Percentiles rank a stretch among this genome's conserved stretches.
Evolutionary conservation across 2,797 vertebrate species (phyloP).

Genomic region (Rhinophrynus dorsalis): DNA sequence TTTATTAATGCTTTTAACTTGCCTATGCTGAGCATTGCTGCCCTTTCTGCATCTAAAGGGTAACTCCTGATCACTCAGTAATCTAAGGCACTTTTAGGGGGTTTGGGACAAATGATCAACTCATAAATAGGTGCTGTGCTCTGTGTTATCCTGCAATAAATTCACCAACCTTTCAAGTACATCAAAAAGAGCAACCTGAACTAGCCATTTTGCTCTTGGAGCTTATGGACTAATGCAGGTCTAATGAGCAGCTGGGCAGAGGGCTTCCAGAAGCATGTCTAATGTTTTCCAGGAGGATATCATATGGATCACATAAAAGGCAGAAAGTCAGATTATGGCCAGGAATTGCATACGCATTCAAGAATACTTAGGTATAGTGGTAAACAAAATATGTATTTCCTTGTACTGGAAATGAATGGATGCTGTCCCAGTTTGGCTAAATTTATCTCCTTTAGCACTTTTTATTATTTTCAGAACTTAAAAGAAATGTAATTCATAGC

Average conservation of each 20-base stretch:
- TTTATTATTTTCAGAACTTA: no score
- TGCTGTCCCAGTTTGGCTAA: background rate
- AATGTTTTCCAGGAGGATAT: constrained; percentile 41
- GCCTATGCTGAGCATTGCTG: constrained; percentile 73
- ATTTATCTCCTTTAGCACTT: no score
- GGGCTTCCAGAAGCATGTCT: constrained; percentile 57
- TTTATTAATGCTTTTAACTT: constrained; percentile 86
- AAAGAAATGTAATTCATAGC: no score
- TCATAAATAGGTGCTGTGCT: constrained; percentile 77
- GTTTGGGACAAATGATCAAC: constrained; percentile 74
- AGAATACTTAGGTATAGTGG: background rate
- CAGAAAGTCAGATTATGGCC: background rate
- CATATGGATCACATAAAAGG: constrained; percentile 20
- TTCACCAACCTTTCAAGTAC: constrained; percentile 74
- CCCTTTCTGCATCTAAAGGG: constrained; percentile 68
- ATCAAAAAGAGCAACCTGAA: constrained; percentile 68
- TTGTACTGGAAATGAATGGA: background rate
- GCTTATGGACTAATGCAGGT: constrained; percentile 68
- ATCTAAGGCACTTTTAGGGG: constrained; percentile 71
- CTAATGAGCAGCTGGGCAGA: constrained; percentile 71
- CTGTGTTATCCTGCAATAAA: constrained; percentile 76
- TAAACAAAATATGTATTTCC: background rate
- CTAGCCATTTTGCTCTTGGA: constrained; percentile 54
- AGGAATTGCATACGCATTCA: background rate
- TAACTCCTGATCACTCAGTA: constrained; percentile 68